Conservation (phyloP, 37 sponge, comb jelly and placozoan genomes). For the Corticium candelabrum region DNA sequence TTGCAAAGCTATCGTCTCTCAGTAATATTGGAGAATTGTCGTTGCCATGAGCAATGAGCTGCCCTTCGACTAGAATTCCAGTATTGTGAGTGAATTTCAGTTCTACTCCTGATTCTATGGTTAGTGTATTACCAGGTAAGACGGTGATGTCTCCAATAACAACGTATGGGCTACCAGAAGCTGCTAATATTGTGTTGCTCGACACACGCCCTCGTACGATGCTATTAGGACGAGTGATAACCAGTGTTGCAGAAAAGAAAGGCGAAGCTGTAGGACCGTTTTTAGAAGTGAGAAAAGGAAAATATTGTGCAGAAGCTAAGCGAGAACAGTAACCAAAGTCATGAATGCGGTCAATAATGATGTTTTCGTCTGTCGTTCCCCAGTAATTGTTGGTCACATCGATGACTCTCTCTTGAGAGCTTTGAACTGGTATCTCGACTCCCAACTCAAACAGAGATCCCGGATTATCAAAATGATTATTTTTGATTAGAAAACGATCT, state of each 20-base stretch:
- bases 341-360: background rate
- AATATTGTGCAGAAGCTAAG: background rate
- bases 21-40: background rate
- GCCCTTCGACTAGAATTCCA: background rate
- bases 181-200: background rate
- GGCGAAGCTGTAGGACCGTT: background rate
- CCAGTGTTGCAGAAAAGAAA: background rate
- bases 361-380: background rate
- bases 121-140: background rate
- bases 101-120: background rate
- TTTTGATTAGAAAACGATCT: background rate
- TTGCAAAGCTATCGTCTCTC: background rate
- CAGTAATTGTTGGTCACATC: background rate
- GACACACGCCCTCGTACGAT: background rate
- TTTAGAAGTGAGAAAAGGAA: background rate
- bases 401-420: background rate
- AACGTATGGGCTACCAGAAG: background rate
- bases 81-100: background rate
- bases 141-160: background rate
- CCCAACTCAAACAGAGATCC: background rate
- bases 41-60: background rate
- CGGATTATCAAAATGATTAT: background rate
- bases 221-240: background rate
- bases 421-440: background rate
- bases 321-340: constrained; percentile 2